Evolutionary conservation across 2,888 invertebrate genomes (phyloP), one percentile per base, ranked within the genome.

Genomic region (Eristalis tenax): DNA sequence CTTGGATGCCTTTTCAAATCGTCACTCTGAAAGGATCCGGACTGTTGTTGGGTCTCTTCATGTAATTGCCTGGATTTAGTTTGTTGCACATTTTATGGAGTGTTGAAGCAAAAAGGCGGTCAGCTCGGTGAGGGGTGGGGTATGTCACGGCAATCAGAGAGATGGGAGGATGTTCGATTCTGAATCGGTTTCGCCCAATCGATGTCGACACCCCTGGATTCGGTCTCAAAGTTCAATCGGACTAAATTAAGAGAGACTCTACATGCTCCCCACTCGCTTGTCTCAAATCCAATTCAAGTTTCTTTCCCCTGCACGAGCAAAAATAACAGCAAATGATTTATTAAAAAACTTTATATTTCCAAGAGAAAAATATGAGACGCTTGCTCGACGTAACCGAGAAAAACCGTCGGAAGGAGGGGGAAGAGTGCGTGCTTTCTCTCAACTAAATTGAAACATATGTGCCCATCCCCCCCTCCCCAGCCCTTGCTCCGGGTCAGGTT

Each of bases 1-100:
- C 22, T 77, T 76, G 23, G 32, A 28, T 50, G 43, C 59, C 61
- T 40, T 35, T 57, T n/a, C 32, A 57, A 28, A n/a, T 43, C n/a
- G 40, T 43, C 57, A 68, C 10, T 23, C 57, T 38, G 32, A 23
- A 22, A 18, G 28, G 68, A 6, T 38, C 26, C 18, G 10, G 11
- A n/a, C 22, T 28, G 8, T 10, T 68, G 68, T 28, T 15, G 15
- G 26, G 28, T 28, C 4, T 10, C 28, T 43, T n/a, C 6, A 5
- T 18, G 50, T 50, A 50, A 50, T 50, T 50, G 50, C 50, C 50
- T 18, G 8, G 50, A 50, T 50, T 50, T 50, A 5, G 50, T 50
- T n/a, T 50, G 50, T 18, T 50, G 50, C 50, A 18, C 50, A 56
- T 28, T 32, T 56, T 18, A 0, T 4, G 8, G 23, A 23, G 15